Conservation (phyloP, 2,888 invertebrate genomes). For the Trissoscelio sp. region DNA sequence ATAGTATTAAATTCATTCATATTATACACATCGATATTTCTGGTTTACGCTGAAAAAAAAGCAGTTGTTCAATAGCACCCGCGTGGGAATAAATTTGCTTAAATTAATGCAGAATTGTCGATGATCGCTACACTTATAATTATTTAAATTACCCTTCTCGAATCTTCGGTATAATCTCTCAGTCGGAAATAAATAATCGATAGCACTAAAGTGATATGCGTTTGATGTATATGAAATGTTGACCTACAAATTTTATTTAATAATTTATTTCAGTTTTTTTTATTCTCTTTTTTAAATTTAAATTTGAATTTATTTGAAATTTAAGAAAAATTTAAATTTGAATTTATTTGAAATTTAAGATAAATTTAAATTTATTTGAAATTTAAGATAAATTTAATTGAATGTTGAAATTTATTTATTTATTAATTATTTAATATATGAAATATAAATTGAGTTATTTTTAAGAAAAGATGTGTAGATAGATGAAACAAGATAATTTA, state of each 20-base stretch:
- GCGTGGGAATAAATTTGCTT: constrained; percentile 18
- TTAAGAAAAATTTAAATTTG: too few relatives aligned
- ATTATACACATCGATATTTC: neutral
- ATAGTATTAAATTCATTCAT: neutral
- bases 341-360: too few relatives aligned
- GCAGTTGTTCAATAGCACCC: neutral
- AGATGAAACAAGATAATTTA: neutral
- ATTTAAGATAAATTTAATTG: too few relatives aligned
- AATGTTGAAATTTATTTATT: too few relatives aligned
- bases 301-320: too few relatives aligned
- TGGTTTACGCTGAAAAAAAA: constrained; percentile 5
- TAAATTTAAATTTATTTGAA: too few relatives aligned
- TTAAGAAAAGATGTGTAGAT: neutral
- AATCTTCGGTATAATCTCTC: neutral
- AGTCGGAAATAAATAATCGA: neutral
- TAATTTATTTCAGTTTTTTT: too few relatives aligned
- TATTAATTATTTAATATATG: too few relatives aligned
- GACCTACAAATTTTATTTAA: too few relatives aligned
- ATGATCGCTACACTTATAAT: constrained; percentile 5
- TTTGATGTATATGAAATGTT: too few relatives aligned
- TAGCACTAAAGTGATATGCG: neutral
- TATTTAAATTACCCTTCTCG: constrained; percentile 5
- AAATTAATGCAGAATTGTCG: neutral
- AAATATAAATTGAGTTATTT: too few relatives aligned
- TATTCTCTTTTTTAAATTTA: too few relatives aligned